Evolutionary conservation across 2,888 invertebrate genomes (phyloP).

Genomic region (Eupithecia pulchellata): DNA sequence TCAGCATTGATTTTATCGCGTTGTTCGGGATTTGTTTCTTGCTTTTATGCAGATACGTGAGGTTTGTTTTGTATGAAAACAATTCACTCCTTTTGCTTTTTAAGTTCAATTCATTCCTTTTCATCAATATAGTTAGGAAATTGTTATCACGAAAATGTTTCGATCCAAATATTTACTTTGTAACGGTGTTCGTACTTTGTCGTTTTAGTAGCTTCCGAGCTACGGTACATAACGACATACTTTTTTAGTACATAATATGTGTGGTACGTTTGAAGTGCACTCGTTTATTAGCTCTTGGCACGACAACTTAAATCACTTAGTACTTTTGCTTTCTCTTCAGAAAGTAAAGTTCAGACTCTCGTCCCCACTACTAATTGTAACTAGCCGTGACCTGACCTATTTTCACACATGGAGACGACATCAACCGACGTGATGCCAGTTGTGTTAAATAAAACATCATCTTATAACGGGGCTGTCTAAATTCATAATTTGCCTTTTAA

Average conservation of each 20-base stretch:
- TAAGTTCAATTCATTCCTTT: no score
- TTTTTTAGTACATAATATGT: not conserved
- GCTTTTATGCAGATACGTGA: conserved; percentile 7
- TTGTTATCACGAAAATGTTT: not conserved
- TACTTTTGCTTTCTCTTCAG: conserved; percentile 35
- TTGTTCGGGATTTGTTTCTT: conserved; percentile 18
- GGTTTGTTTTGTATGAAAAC: not conserved
- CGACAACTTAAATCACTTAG: conserved; percentile 38
- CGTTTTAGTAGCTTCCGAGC: not conserved
- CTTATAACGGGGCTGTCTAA: conserved; percentile 8
- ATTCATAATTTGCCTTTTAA: not conserved
- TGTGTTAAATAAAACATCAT: conserved; percentile 18
- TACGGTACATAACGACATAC: not conserved
- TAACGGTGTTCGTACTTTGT: not conserved
- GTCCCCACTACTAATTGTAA: conserved; percentile 34
- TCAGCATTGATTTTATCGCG: conserved; percentile 29
- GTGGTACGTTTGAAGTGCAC: not conserved
- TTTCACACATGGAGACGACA: conserved; percentile 28
- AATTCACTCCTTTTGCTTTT: not conserved
- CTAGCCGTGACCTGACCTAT: conserved; percentile 37
- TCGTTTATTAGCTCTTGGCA: conserved; percentile 36
- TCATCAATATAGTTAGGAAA: not conserved
- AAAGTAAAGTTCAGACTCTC: conserved; percentile 24
- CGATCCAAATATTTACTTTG: not conserved
- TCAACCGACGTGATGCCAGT: conserved; percentile 8